phyloP scores from a whole-genome alignment of 1,140 invertebrate genomes.

The Hesperophylax magnus region DNA sequence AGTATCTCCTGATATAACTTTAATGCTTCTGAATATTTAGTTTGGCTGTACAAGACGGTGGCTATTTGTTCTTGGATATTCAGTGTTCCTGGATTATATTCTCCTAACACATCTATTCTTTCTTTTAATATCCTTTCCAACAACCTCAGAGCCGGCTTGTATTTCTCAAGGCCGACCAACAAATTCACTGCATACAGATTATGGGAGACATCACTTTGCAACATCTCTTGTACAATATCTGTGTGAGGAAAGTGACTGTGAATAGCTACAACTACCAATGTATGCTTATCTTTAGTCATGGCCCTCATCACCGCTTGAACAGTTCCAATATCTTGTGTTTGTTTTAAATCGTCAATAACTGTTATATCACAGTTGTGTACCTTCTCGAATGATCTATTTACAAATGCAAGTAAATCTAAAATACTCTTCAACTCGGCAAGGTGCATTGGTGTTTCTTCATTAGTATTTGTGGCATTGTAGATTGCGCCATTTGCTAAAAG shows the following conservation, averaged over 20 bases:
- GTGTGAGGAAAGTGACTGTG: not conserved
- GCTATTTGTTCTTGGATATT: not conserved
- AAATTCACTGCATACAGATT: not conserved
- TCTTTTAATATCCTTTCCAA: not conserved
- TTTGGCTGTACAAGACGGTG: not conserved
- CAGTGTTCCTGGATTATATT: not conserved
- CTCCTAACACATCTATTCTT: not conserved
- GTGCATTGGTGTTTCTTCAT: not conserved
- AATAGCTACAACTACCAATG: slow-evolving; percentile 1
- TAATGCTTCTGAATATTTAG: slow-evolving; percentile 13
- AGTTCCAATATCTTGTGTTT: not conserved
- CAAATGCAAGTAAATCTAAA: not conserved
- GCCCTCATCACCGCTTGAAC: slow-evolving; percentile 18
- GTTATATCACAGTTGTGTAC: not conserved
- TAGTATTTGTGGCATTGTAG: not conserved
- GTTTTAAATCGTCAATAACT: not conserved
- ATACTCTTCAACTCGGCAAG: not conserved
- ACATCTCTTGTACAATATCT: not conserved
- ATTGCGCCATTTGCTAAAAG: slow-evolving; percentile 6
- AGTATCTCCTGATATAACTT: not conserved
- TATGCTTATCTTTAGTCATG: not conserved
- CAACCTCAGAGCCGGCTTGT: not conserved
- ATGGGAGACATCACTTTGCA: not conserved
- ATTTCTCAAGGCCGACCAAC: not conserved
- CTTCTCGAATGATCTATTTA: not conserved